Evolutionary conservation across 1,140 invertebrate genomes (phyloP).

Genomic region (Ephestia elutella): DNA sequence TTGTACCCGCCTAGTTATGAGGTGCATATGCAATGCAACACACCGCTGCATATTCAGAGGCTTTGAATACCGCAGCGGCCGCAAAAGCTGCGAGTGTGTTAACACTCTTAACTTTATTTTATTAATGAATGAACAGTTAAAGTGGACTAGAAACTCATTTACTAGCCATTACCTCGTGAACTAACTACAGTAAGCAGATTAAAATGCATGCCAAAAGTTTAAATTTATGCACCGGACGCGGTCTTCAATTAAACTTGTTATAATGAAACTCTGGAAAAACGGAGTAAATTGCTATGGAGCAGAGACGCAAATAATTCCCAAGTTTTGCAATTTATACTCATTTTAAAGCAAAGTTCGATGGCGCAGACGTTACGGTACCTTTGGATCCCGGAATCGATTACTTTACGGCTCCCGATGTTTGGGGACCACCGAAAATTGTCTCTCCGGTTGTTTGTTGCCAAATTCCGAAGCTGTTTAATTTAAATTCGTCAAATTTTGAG

Average conservation of each 20-base stretch:
- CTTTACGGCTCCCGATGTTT: constrained; percentile 24
- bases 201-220: constrained; percentile 69
- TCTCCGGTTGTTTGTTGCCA: constrained; percentile 23
- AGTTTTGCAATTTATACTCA: constrained; percentile 63
- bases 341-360: constrained; percentile 56
- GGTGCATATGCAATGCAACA: background rate
- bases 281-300: constrained; percentile 50
- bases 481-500: constrained; percentile 14
- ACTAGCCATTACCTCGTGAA: constrained; percentile 45
- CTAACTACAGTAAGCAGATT: constrained; percentile 60
- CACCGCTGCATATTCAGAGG: constrained; percentile 6
- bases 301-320: constrained; percentile 57
- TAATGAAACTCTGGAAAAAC: constrained; percentile 65
- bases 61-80: constrained; percentile 12
- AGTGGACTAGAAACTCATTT: constrained; percentile 58
- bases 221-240: constrained; percentile 67
- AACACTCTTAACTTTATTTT: constrained; percentile 22
- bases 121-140: constrained; percentile 30
- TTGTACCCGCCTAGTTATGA: background rate
- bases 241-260: constrained; percentile 70
- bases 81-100: constrained; percentile 12
- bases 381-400: constrained; percentile 25
- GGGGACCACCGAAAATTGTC: constrained; percentile 20
- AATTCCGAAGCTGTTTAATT: constrained; percentile 17
- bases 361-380: constrained; percentile 33